These are phyloP conservation scores for Odontomachus brunneus DNA, from an alignment of 1,140 invertebrate genomes.

Conservation along the genomic window DNA sequence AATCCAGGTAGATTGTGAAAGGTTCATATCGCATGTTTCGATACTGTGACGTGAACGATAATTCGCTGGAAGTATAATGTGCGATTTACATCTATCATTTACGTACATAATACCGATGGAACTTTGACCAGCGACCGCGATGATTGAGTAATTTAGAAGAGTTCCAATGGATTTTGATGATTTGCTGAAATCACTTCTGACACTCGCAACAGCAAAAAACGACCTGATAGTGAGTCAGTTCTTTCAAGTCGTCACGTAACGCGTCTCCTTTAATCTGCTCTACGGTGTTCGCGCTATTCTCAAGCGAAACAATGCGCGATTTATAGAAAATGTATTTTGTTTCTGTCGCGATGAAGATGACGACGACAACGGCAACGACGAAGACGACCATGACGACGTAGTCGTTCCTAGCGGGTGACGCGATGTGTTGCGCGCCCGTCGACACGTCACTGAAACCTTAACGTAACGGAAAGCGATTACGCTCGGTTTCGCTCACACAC, in stretches of 20 bases:
- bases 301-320: background rate
- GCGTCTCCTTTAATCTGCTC: background rate
- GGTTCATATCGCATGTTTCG: too few species aligned
- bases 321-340: slow-evolving; percentile 10
- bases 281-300: background rate
- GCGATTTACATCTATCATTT: too few species aligned
- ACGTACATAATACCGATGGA: too few species aligned
- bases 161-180: too few species aligned
- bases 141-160: too few species aligned
- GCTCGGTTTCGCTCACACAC: slow-evolving; percentile 36
- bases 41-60: too few species aligned
- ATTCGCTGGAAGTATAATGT: too few species aligned
- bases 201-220: too few species aligned
- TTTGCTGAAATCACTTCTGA: too few species aligned
- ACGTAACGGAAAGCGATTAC: slow-evolving; percentile 68
- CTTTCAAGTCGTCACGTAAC: background rate
- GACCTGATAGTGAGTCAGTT: background rate
- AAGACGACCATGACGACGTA: background rate
- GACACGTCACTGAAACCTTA: slow-evolving; percentile 42
- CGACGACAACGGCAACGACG: too few species aligned
- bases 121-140: too few species aligned
- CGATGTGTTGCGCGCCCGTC: slow-evolving; percentile 24
- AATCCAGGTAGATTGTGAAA: too few species aligned
- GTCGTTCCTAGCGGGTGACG: background rate
- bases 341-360: background rate